A percentile compares a stretch with the other conserved stretches of the same genome.
These are phyloP conservation scores for Amphiprion clarkii DNA, from an alignment of 2,797 vertebrate species.

Conservation along the genomic window DNA sequence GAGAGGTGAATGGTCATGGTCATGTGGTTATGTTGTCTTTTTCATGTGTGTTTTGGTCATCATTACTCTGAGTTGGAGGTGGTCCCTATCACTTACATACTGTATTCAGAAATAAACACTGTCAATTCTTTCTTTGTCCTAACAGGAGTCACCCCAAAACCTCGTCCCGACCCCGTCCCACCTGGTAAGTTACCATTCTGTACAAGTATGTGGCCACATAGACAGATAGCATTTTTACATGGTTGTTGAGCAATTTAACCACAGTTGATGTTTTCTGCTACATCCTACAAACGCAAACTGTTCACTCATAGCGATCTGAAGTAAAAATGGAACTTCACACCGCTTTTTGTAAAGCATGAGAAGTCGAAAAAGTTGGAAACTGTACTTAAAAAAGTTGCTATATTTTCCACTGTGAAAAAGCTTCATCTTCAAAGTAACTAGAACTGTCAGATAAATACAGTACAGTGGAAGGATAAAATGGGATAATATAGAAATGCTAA, in stretches of 20 bases:
- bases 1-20: constrained; percentile 81
- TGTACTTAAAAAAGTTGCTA: too few species aligned
- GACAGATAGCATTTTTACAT: not conserved
- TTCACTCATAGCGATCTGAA: too few species aligned
- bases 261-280: too few species aligned
- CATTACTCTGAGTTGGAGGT: not conserved
- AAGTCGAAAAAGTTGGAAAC: too few species aligned
- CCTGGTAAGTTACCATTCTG: constrained; percentile 25
- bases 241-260: not conserved
- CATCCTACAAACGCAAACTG: too few species aligned
- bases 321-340: too few species aligned
- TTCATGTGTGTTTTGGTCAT: not conserved
- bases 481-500: too few species aligned
- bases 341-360: too few species aligned
- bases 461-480: too few species aligned
- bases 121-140: constrained; percentile 12
- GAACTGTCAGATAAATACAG: too few species aligned
- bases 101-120: not conserved
- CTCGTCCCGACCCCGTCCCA: constrained; percentile 68
- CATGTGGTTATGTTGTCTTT: not conserved
- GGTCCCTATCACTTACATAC: not conserved
- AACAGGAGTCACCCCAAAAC: constrained; percentile 84
- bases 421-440: too few species aligned
- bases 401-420: too few species aligned
- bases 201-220: not conserved